Conservation (phyloP, 2,113 vertebrate species). For the Corythornis vintsioides region DNA sequence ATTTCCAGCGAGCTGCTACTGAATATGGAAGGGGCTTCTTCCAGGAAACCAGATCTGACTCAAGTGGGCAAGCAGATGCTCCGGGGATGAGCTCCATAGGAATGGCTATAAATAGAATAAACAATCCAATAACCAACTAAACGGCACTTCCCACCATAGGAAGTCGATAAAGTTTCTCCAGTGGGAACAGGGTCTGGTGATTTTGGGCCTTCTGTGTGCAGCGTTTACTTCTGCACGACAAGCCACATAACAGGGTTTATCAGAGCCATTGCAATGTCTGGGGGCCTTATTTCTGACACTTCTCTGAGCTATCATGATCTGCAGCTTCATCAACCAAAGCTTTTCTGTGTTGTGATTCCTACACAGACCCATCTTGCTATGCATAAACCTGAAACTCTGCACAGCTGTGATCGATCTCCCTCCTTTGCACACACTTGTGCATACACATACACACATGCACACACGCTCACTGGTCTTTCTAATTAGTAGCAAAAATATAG, state of each 20-base stretch:
- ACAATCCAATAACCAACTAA: neutral
- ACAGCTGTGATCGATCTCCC: neutral
- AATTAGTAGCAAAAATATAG: neutral
- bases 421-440: neutral
- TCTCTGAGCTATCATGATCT: neutral
- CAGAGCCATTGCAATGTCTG: neutral
- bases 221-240: neutral
- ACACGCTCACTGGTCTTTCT: neutral
- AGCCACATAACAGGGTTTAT: neutral
- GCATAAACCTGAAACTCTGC: neutral
- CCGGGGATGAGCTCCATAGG: neutral
- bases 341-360: neutral
- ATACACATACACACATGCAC: too few species aligned
- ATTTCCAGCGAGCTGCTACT: neutral
- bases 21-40: neutral
- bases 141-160: neutral
- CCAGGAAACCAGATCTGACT: conserved; percentile 36
- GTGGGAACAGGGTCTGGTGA: fast-evolving
- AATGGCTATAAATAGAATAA: conserved; percentile 41
- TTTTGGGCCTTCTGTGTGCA: neutral
- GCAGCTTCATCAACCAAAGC: neutral
- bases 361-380: neutral
- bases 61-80: neutral
- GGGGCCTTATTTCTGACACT: neutral
- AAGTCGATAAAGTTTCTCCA: neutral